Evolutionary conservation across 1,140 invertebrate species (phyloP), one percentile per base, ranked within the genome.

Genomic region (Eupeodes corollae): DNA sequence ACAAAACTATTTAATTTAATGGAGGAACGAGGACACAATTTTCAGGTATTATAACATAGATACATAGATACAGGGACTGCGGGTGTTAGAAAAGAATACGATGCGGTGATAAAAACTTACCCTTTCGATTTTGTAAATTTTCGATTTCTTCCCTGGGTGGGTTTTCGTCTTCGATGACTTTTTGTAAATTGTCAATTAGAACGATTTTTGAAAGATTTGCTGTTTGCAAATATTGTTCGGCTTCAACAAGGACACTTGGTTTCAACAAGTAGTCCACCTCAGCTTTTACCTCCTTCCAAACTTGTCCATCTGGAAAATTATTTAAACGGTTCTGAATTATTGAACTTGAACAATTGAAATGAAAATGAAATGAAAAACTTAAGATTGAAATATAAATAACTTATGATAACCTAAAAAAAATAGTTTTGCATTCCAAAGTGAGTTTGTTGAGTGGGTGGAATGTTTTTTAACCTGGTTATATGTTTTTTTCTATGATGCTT

Each of bases 101-200:
- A n/a, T n/a, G n/a, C n/a, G n/a, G 10, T 2, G 14, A 6, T 5
- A 19, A 12, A 14, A 5, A 59, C 70, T 60, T 59, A 86, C 84
- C 85, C 77, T 82, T 76, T 56, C 84, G 75, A 50, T 85, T 79
- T 54, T 82, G 75, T 12, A 85, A 71, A 12, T 77, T 67, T 59
- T 82, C 73, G 43, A 80, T 76, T 56, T 79, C 74, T 9, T 77
- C 74, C 2, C 78, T 67, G 1, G 75, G 70, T 19, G 83, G 82
- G 69, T 88, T 89, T 69, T 88, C 85, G 50, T 78, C 74, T 52
- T 87, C 77, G 30, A 89, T 88, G 8, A 80, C 79, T 52, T 75
- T 73, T 60, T 89, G 84, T 18, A 89, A 55, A 67, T 88, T 79
- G 12, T 80, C 74, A 54, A 88, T 86, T 10, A 85, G 62, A 2